Evolutionary conservation across 2,888 invertebrate species (phyloP), one percentile per base, ranked within the genome.

Genomic region (Ectemnius cavifrons): DNA sequence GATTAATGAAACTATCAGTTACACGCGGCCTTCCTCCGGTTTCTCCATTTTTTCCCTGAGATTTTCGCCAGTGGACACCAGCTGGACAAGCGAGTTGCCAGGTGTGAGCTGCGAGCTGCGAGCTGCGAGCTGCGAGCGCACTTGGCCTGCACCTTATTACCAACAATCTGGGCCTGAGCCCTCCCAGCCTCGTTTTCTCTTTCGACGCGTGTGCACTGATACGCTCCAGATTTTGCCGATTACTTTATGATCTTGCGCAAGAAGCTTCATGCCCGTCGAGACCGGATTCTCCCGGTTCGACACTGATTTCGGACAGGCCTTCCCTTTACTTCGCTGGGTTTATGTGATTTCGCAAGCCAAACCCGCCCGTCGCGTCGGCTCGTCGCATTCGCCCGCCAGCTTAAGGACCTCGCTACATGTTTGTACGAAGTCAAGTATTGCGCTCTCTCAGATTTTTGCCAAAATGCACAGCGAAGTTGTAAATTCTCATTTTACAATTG

Each of bases 1-100:
- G 74, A 80, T 85, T 86, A 86, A 85, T 79, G 79, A 79, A 81
- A 72, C 86, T 84, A 84, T 84, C 86, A 79, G 75, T 85, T 85
- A 84, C 79, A 67, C 8, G 8, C 58, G 73, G 1, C 63, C 37
- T 52, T 63, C 63, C 37, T 52, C 47, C 23, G 18, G 5, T 23
- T 59, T 4, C n/a, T n/a, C 18, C 16, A 27, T 61, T 28, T 16
- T n/a, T 28, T 37, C 49, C 27, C 37, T 37, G 14, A 28, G 18
- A 52, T 18, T 14, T 14, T 2, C 47, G 18, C 20, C 6, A 14
- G 58, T 14, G 11, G 14, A 27, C 27, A 68, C 71, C 81, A 81
- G 82, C 81, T 82, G 82, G 82, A 67, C 47, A 27, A 45, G 47
- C 37, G 37, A 11, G 1, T 1, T 28, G 70, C 80, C 81, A 77